Percentiles rank a stretch among this genome's conserved stretches.
These are phyloP conservation scores for Tinea semifulvella DNA, from an alignment of 2,888 invertebrate genomes.

Conservation along the genomic window DNA sequence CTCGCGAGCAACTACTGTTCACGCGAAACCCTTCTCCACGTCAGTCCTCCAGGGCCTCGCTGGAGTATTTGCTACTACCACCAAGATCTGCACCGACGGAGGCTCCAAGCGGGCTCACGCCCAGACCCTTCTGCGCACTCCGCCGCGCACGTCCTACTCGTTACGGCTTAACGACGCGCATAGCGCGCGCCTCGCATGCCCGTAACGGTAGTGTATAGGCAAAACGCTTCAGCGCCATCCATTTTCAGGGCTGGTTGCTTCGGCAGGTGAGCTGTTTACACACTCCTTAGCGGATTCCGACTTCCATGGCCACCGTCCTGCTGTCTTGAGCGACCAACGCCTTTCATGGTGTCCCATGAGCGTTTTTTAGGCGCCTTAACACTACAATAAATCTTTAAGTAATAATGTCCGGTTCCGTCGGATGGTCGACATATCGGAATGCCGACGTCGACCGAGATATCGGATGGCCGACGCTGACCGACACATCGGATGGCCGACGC, in stretches of 20 bases:
- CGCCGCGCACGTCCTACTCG: slow-evolving; percentile 64
- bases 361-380: slow-evolving; percentile 73
- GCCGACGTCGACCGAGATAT: no score
- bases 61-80: slow-evolving; percentile 78
- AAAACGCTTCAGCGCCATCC: slow-evolving; percentile 69
- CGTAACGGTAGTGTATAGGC: slow-evolving; percentile 57
- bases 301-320: slow-evolving; percentile 81
- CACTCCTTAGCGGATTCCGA: slow-evolving; percentile 72
- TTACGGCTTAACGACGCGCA: slow-evolving; percentile 56
- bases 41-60: slow-evolving; percentile 69
- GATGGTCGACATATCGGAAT: no score
- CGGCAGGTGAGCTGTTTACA: slow-evolving; percentile 70
- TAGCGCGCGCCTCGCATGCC: slow-evolving; percentile 31
- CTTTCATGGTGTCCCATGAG: slow-evolving; percentile 41
- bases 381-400: no score
- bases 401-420: no score
- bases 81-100: slow-evolving; percentile 70
- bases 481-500: no score
- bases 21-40: slow-evolving; percentile 62
- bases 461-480: no score
- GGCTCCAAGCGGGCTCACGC: slow-evolving; percentile 57
- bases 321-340: slow-evolving; percentile 71
- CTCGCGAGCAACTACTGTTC: slow-evolving; percentile 65
- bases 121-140: slow-evolving; percentile 69
- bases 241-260: slow-evolving; percentile 74